A percentile compares a stretch with the other conserved stretches of the same genome.
These are phyloP conservation scores for Helleia helle DNA, from an alignment of 2,888 invertebrate species.

Conservation along the genomic window DNA sequence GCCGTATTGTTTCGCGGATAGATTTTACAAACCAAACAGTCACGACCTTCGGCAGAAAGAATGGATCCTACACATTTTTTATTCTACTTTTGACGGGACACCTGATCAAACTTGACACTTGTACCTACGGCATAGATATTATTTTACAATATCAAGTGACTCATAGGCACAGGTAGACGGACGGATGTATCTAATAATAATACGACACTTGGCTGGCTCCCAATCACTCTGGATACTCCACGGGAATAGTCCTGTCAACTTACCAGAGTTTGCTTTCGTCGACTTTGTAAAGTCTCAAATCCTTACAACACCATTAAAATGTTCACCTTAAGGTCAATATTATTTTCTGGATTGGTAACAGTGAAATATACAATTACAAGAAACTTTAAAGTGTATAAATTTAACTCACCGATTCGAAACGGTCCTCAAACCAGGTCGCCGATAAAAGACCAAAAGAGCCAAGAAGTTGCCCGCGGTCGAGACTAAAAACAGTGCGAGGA, in stretches of 20 bases:
- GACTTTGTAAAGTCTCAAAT: too few relatives aligned
- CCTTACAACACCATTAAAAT: too few relatives aligned
- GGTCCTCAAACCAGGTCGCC: constrained; percentile 81
- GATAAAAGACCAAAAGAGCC: constrained; percentile 82
- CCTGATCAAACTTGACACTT: not conserved
- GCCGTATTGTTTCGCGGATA: constrained; percentile 3
- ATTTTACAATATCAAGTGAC: constrained; percentile 14
- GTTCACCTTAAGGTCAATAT: too few relatives aligned
- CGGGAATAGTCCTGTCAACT: constrained; percentile 9
- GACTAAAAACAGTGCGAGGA: constrained; percentile 73
- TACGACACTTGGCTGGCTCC: constrained; percentile 51
- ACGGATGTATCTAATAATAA: constrained; percentile 62
- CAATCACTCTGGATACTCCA: constrained; percentile 39
- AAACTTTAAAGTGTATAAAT: too few relatives aligned
- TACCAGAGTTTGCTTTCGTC: not conserved
- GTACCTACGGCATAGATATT: constrained; percentile 10
- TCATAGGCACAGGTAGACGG: constrained; percentile 45
- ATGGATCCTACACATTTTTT: not conserved
- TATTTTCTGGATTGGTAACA: too few relatives aligned
- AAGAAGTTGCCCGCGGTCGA: constrained; percentile 82
- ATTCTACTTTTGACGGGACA: not conserved
- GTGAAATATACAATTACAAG: not conserved
- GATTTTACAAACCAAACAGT: too few relatives aligned
- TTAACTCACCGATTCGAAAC: constrained; percentile 83
- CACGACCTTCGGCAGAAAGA: constrained; percentile 1